Percentiles rank a stretch among this genome's conserved stretches.
Conservation (phyloP, 2,888 invertebrate species). For the Tetramorium bicarinatum region DNA sequence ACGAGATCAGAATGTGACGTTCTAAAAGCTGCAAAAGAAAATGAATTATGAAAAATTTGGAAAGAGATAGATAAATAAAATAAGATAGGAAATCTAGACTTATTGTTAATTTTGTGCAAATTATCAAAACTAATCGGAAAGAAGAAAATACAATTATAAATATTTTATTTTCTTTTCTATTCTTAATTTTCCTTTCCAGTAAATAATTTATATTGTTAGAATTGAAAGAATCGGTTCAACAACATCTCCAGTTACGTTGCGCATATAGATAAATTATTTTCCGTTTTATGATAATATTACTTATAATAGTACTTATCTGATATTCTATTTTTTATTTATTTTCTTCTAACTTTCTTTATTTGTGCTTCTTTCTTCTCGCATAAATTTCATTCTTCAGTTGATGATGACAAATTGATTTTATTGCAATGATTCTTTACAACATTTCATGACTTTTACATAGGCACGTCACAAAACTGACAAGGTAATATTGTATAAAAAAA, state of each 20-base stretch:
- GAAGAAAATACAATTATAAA: too few species aligned
- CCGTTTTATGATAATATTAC: not conserved
- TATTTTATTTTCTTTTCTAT: too few species aligned
- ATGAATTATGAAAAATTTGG: too few species aligned
- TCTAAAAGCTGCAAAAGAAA: too few species aligned
- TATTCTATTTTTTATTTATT: not conserved
- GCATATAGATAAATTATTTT: not conserved
- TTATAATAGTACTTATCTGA: not conserved
- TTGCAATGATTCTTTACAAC: not conserved
- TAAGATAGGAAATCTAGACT: too few species aligned
- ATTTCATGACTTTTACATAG: not conserved
- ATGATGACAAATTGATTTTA: not conserved
- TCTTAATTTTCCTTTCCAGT: too few species aligned
- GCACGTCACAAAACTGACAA: not conserved
- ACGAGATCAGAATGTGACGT: too few species aligned
- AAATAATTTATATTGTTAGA: too few species aligned
- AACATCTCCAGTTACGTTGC: not conserved
- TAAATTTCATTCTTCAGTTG: not conserved
- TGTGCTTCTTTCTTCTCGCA: not conserved
- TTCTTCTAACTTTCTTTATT: not conserved
- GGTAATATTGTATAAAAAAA: not conserved
- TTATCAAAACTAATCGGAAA: too few species aligned
- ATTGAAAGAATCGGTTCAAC: not conserved
- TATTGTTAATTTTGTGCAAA: too few species aligned
- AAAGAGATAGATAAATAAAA: too few species aligned